Conservation (phyloP, 2,797 vertebrate genomes). For the Hephaestus fuliginosus region DNA sequence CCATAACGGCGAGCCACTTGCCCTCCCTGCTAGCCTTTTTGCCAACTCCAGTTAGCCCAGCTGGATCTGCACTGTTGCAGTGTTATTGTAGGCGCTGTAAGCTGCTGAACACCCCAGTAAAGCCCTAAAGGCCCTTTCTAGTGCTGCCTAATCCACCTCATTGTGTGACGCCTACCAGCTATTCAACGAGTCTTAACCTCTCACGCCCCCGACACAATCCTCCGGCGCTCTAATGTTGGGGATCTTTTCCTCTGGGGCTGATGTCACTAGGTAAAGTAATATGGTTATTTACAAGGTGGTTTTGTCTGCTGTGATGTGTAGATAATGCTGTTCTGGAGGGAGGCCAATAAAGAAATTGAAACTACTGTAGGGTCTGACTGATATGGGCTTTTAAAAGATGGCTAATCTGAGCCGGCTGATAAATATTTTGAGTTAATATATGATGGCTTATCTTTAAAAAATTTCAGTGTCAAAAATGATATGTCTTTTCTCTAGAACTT, state of each 20-base stretch:
- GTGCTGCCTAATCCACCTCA: constrained; percentile 82
- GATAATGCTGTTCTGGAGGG: constrained; percentile 64
- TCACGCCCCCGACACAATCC: constrained; percentile 72
- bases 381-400: constrained; percentile 46
- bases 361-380: constrained; percentile 47
- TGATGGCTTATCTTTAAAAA: constrained; percentile 23
- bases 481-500: background rate
- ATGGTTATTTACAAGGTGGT: constrained; percentile 71
- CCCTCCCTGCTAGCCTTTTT: constrained; percentile 45
- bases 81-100: constrained; percentile 76
- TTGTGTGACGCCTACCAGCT: constrained; percentile 78
- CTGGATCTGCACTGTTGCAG: constrained; percentile 59
- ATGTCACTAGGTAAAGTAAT: constrained; percentile 74
- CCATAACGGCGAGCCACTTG: constrained; percentile 23
- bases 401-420: constrained; percentile 30
- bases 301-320: constrained; percentile 59
- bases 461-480: background rate
- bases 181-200: constrained; percentile 83
- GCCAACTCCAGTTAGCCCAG: constrained; percentile 38
- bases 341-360: constrained; percentile 59
- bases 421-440: constrained; percentile 29
- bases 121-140: constrained; percentile 77
- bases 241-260: constrained; percentile 68
- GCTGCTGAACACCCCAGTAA: constrained; percentile 79
- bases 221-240: constrained; percentile 49